Evolutionary conservation across 2,888 invertebrate species (phyloP).

Genomic region (Timema podura): DNA sequence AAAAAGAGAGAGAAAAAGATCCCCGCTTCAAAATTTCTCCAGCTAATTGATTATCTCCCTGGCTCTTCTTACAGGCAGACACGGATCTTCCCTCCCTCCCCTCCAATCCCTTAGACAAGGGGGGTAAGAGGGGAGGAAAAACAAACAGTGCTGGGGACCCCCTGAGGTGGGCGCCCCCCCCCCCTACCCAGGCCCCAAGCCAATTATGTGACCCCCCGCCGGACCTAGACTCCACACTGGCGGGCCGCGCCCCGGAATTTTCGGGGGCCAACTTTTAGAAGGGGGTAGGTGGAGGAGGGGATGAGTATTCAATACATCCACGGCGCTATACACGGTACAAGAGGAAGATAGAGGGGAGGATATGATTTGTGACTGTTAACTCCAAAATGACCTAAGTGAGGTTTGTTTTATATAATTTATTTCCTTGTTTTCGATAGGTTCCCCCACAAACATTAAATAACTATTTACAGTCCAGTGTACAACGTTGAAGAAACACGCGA

Average conservation of each 20-base stretch:
- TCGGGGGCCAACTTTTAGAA: no score
- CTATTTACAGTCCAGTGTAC: no score
- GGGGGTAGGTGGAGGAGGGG: no score
- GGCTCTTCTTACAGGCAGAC: conserved; percentile 7
- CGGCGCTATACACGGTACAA: no score
- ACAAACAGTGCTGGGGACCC: conserved; percentile 30
- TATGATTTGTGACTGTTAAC: conserved; percentile 12
- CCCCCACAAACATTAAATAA: no score
- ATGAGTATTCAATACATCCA: no score
- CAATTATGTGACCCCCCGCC: conserved; percentile 34
- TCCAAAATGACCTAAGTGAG: conserved; percentile 17
- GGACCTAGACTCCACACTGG: conserved; percentile 31
- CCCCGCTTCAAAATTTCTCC: conserved; percentile 5
- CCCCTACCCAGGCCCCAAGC: conserved; percentile 23
- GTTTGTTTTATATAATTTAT: conserved; percentile 3
- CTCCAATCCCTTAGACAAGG: not conserved
- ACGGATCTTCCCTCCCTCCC: not conserved
- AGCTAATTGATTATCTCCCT: conserved; percentile 16
- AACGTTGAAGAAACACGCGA: no score
- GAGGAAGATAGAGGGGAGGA: no score
- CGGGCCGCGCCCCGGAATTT: conserved; percentile 15
- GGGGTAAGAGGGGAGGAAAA: conserved; percentile 27
- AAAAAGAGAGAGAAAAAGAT: not conserved
- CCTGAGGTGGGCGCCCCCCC: conserved; percentile 28
- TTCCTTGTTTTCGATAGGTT: not conserved